phyloP scores from a whole-genome alignment of 2,888 invertebrate species.

The Agriopis leucophaearia region DNA sequence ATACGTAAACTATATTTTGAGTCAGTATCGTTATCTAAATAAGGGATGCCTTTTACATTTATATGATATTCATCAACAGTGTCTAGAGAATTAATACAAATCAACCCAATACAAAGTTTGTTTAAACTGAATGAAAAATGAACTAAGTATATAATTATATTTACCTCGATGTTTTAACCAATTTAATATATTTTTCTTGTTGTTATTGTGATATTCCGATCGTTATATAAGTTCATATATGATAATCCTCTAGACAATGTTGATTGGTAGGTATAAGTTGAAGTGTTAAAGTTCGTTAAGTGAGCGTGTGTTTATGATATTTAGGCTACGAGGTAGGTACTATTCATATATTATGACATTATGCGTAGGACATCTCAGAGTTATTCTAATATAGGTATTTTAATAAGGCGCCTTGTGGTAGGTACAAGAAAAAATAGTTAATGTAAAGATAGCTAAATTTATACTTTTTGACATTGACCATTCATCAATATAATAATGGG shows the following conservation, averaged over 20 bases:
- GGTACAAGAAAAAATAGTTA: conserved; percentile 11
- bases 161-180: too few relatives aligned
- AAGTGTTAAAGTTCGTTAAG: not conserved
- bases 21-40: conserved; percentile 5
- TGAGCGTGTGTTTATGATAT: not conserved
- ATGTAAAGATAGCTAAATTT: conserved; percentile 9
- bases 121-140: too few relatives aligned
- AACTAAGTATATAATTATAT: too few relatives aligned
- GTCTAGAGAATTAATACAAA: not conserved
- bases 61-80: conserved; percentile 2
- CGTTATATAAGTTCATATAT: too few relatives aligned
- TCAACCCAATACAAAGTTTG: too few relatives aligned
- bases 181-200: too few relatives aligned
- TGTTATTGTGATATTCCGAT: too few relatives aligned
- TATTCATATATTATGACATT: not conserved
- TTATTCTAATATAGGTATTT: conserved; percentile 2
- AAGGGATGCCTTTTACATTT: conserved; percentile 11
- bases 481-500: conserved; percentile 1
- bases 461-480: conserved; percentile 10
- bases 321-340: not conserved
- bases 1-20: conserved; percentile 24
- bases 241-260: not conserved
- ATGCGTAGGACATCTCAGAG: conserved; percentile 1
- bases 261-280: not conserved
- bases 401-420: conserved; percentile 10